These are phyloP conservation scores for Plebejus melissa DNA, from an alignment of 2,888 invertebrate species.

Conservation along the genomic window DNA sequence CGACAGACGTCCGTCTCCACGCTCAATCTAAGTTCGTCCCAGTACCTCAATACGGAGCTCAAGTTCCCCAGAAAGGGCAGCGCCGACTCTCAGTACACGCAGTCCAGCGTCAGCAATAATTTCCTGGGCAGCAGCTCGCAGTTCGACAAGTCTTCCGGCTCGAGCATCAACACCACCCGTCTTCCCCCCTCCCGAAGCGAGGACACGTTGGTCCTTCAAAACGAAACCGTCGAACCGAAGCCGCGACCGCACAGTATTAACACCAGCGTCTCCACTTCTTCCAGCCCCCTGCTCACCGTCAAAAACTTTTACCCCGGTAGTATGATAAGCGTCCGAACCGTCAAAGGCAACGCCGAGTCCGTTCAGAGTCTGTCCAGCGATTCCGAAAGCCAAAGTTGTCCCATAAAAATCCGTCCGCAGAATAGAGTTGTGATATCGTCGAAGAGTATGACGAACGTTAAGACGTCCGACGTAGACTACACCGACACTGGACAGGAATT, in stretches of 20 bases:
- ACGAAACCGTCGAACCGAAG: constrained; percentile 64
- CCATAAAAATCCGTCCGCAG: constrained; percentile 76
- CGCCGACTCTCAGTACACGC: constrained; percentile 78
- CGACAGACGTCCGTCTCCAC: constrained; percentile 74
- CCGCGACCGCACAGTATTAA: constrained; percentile 79
- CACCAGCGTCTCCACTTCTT: constrained; percentile 82
- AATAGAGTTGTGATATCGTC: constrained; percentile 73
- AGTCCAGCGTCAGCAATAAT: constrained; percentile 71
- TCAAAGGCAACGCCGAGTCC: constrained; percentile 81
- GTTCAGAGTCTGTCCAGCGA: constrained; percentile 83
- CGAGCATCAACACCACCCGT: constrained; percentile 68
- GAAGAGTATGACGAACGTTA: constrained; percentile 81
- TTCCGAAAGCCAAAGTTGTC: constrained; percentile 79
- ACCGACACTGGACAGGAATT: constrained; percentile 66
- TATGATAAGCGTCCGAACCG: constrained; percentile 81
- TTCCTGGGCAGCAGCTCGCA: constrained; percentile 67
- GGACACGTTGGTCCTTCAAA: constrained; percentile 82
- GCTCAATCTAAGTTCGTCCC: constrained; percentile 74
- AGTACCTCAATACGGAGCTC: constrained; percentile 74
- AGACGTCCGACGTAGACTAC: constrained; percentile 69
- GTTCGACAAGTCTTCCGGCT: constrained; percentile 63
- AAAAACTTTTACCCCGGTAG: constrained; percentile 81
- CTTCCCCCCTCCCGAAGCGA: constrained; percentile 89
- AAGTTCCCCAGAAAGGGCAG: constrained; percentile 77
- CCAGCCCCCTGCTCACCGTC: constrained; percentile 83